Conservation (phyloP, 2,797 vertebrate genomes). For the Siniperca scherzeri region DNA sequence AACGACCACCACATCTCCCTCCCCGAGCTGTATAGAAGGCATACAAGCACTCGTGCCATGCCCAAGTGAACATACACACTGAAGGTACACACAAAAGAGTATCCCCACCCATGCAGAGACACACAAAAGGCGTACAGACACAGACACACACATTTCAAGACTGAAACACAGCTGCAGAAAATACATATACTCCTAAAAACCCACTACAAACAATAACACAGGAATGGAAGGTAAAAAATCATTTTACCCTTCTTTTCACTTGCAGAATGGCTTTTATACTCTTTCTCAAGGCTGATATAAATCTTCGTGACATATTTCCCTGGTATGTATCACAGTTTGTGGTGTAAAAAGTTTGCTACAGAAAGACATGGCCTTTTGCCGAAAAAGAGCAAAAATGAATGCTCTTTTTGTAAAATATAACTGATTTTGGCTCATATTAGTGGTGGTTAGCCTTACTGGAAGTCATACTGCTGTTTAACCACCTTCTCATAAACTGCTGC, state of each 20-base stretch:
- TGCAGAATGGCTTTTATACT: background rate
- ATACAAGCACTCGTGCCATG: conserved; percentile 50
- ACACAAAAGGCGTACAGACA: conserved; percentile 46
- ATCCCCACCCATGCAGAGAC: conserved; percentile 50
- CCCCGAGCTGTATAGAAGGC: conserved; percentile 41
- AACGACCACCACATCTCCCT: conserved; percentile 56
- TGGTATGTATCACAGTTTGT: background rate
- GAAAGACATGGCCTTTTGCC: background rate
- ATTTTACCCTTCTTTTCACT: background rate
- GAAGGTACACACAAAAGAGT: conserved; percentile 47
- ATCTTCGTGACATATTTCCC: background rate
- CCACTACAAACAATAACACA: background rate
- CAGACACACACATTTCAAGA: conserved; percentile 30
- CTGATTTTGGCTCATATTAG: background rate
- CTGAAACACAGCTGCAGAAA: conserved; percentile 37
- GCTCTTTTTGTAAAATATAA: background rate
- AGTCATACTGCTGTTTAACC: background rate
- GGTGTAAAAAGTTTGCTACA: background rate
- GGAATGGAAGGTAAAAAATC: conserved; percentile 4
- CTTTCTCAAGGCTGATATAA: background rate
- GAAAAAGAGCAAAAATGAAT: background rate
- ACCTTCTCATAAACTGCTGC: background rate
- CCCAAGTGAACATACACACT: conserved; percentile 68
- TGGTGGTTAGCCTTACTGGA: background rate
- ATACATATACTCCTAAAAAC: background rate